Evolutionary conservation across 2,888 invertebrate species (phyloP).

Genomic region (Nomada hirtipes): DNA sequence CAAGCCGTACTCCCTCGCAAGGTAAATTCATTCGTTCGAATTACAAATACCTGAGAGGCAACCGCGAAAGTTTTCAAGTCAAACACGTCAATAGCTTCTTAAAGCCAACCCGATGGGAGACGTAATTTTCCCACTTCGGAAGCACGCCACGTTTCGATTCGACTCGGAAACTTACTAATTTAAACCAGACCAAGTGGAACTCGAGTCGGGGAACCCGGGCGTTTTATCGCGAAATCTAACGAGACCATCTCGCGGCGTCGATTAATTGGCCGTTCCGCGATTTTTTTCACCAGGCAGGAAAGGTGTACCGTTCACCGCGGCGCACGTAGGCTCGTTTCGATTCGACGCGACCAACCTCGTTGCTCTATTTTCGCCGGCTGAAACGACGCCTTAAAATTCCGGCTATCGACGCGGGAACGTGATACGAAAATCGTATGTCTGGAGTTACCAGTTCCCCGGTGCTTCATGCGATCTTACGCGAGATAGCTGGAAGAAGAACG

Average conservation of each 20-base stretch:
- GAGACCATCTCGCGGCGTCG: not conserved
- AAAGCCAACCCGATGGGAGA: not conserved
- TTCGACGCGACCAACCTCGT: not conserved
- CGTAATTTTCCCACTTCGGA: not conserved
- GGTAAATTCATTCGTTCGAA: not conserved
- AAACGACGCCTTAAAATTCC: slow-evolving; percentile 13
- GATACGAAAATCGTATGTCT: slow-evolving; percentile 25
- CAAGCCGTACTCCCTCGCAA: not conserved
- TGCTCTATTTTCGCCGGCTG: not conserved
- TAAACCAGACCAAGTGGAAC: not conserved
- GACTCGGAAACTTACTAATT: slow-evolving; percentile 2
- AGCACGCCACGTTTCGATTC: not conserved
- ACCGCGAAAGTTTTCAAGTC: not conserved
- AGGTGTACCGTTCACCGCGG: not conserved
- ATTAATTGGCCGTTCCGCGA: slow-evolving; percentile 6
- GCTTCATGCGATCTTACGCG: slow-evolving; percentile 12
- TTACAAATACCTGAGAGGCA: not conserved
- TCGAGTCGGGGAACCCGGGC: not conserved
- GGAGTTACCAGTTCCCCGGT: not conserved
- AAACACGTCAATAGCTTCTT: slow-evolving; percentile 2
- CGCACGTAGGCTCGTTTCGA: not conserved
- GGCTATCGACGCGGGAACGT: slow-evolving; percentile 16
- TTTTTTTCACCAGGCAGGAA: not conserved
- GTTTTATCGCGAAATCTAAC: not conserved
- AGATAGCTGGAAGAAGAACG: slow-evolving; percentile 17